phyloP scores from a whole-genome alignment of 2,797 vertebrate genomes.

The Chelidonichthys spinosus region DNA sequence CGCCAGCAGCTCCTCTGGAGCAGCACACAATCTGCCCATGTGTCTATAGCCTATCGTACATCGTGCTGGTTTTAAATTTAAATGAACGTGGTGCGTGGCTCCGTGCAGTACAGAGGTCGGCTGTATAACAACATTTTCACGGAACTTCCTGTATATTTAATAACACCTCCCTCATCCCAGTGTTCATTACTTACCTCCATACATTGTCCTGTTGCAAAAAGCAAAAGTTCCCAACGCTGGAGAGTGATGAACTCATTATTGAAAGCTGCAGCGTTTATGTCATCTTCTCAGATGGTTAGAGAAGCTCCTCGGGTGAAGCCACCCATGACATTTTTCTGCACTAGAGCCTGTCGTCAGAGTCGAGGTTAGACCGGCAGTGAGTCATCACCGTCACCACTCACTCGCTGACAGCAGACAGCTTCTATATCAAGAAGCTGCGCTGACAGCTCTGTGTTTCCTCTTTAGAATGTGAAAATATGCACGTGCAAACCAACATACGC shows the following conservation, averaged over 20 bases:
- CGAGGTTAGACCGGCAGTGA: slow-evolving; percentile 58
- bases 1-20: background rate
- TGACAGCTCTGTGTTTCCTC: slow-evolving; percentile 42
- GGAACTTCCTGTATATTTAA: background rate
- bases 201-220: too few species aligned
- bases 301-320: slow-evolving; percentile 45
- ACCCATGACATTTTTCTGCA: slow-evolving; percentile 59
- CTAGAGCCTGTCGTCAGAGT: slow-evolving; percentile 46
- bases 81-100: background rate
- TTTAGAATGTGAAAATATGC: slow-evolving; percentile 46
- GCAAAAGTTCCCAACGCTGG: background rate
- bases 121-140: background rate
- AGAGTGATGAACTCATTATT: background rate
- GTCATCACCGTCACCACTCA: slow-evolving; percentile 44
- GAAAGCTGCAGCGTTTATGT: slow-evolving; percentile 10
- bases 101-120: background rate
- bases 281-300: slow-evolving; percentile 8
- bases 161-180: background rate
- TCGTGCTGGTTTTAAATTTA: background rate
- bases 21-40: background rate
- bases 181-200: background rate
- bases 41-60: background rate
- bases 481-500: slow-evolving; percentile 34
- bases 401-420: slow-evolving; percentile 44
- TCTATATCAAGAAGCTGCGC: slow-evolving; percentile 18